Conservation (phyloP, 1,140 invertebrate genomes). For the Drosophila ambigua region DNA sequence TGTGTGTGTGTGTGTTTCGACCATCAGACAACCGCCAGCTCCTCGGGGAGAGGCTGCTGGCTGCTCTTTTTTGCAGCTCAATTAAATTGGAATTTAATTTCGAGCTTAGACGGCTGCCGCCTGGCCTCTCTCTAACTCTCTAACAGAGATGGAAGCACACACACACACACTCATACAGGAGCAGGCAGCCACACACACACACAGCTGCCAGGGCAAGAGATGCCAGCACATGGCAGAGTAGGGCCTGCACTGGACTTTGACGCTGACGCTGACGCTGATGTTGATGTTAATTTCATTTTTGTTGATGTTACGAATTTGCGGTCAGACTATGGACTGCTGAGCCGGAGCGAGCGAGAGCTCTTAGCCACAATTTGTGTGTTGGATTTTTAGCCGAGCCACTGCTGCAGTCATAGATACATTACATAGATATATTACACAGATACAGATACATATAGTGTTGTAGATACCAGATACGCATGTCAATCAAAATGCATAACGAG, state of each 20-base stretch:
- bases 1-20: conserved; percentile 41
- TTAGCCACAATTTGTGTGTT: conserved; percentile 10
- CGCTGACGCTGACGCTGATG: conserved; percentile 6
- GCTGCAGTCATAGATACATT: conserved; percentile 10
- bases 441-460: conserved; percentile 26
- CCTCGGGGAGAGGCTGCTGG: conserved; percentile 13
- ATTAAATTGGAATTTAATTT: conserved; percentile 83
- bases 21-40: conserved; percentile 21
- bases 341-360: not conserved
- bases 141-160: not conserved
- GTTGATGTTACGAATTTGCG: conserved; percentile 72
- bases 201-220: conserved; percentile 27
- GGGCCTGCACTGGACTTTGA: too few species aligned
- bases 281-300: conserved; percentile 82
- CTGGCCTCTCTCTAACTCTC: conserved; percentile 12
- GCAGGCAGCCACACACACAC: conserved; percentile 1
- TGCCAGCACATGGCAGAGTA: too few species aligned
- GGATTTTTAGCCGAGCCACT: conserved; percentile 21
- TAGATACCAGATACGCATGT: conserved; percentile 65
- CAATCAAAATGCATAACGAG: conserved; percentile 76
- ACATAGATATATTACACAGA: conserved; percentile 26
- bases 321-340: conserved; percentile 33
- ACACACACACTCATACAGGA: conserved; percentile 15
- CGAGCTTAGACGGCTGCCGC: conserved; percentile 53
- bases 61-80: conserved; percentile 74